These are phyloP conservation scores for cattle (Bos taurus) DNA, from an alignment of 2,113 vertebrate genomes.

Conservation along the genomic window ARS-UCD2.0 NC_037331.1:104822501-104823000, in stretches of 20 bases:
- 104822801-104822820: background rate
- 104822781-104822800: background rate
- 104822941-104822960: background rate
- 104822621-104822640: background rate
- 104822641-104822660: background rate
- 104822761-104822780: background rate
- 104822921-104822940: background rate
- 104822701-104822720: background rate
- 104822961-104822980: background rate
- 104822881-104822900: background rate
- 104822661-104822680: background rate
- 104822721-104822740: background rate
- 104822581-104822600: background rate
- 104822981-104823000: background rate
- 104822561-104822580: background rate
- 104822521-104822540: rapidly evolving
- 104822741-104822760: background rate
- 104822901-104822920: background rate
- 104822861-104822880: background rate
- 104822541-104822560: background rate
- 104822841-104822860: background rate
- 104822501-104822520: background rate
- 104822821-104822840: background rate
- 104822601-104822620: background rate
- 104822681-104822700: background rate